A percentile compares a stretch with the other conserved stretches of the same genome.
Evolutionary conservation across 2,888 invertebrate genomes (phyloP).

Genomic region (Melinopterus prodromus): DNA sequence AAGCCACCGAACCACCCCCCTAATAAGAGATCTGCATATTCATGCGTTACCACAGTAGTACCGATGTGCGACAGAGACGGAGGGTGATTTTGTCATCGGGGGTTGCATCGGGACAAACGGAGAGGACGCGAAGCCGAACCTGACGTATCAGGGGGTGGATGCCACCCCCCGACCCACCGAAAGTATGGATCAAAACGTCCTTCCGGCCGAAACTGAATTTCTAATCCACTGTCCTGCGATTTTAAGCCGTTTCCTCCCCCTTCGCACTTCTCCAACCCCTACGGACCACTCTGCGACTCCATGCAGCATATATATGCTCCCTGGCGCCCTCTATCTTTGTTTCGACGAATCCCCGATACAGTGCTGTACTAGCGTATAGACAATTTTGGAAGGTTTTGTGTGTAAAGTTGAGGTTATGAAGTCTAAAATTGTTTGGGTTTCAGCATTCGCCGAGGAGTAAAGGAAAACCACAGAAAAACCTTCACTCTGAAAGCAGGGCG

Average conservation of each 20-base stretch:
- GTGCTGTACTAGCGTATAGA: neutral
- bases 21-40: constrained; percentile 24
- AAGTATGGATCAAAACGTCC: constrained; percentile 27
- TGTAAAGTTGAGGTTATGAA: too few relatives aligned
- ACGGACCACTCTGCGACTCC: too few relatives aligned
- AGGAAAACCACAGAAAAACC: too few relatives aligned
- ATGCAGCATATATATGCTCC: neutral
- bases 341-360: neutral
- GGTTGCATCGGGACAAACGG: neutral
- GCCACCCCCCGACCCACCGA: constrained; percentile 21
- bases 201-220: constrained; percentile 23
- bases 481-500: too few relatives aligned
- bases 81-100: neutral
- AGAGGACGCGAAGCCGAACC: constrained; percentile 12
- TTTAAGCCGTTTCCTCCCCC: constrained; percentile 7
- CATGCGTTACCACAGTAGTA: constrained; percentile 4
- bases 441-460: too few relatives aligned
- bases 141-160: neutral
- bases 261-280: too few relatives aligned
- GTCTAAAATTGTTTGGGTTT: too few relatives aligned
- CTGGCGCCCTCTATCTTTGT: neutral
- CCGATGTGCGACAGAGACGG: neutral
- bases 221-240: constrained; percentile 26
- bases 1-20: neutral
- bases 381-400: neutral